Evolutionary conservation across 64 coral and sea anemone genomes (phyloP).

Genomic region (Exaiptasia diaphana): DNA sequence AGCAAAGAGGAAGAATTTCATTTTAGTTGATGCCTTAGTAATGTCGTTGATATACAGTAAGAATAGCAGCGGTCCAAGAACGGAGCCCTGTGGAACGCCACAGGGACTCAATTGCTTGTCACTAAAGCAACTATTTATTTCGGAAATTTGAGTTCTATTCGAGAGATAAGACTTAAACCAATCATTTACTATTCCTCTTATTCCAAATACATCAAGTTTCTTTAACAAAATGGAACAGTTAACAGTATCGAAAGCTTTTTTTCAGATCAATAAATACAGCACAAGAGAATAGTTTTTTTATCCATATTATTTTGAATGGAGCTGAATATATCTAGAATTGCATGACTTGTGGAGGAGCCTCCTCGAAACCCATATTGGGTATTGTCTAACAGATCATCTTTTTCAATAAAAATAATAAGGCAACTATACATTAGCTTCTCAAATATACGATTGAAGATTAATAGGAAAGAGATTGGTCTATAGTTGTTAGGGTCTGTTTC

Average conservation of each 20-base stretch:
- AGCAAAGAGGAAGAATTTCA: not conserved
- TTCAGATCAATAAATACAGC: constrained; percentile 19
- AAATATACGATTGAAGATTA: constrained; percentile 14
- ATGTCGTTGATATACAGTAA: not conserved
- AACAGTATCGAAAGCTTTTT: constrained; percentile 31
- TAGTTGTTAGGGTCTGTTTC: constrained; percentile 13
- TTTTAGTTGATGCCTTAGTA: not conserved
- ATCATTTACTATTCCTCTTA: not conserved
- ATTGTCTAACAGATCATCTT: constrained; percentile 3
- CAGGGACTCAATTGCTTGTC: not conserved
- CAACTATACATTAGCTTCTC: constrained; percentile 23
- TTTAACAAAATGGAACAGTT: not conserved
- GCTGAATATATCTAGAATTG: constrained; percentile 2
- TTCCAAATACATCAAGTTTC: not conserved
- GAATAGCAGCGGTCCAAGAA: not conserved
- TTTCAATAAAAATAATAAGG: not conserved
- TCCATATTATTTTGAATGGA: constrained; percentile 7
- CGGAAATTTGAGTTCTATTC: not conserved
- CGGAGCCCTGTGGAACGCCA: not conserved
- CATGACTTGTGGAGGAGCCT: not conserved
- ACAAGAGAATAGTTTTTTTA: constrained; percentile 2
- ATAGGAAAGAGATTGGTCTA: constrained; percentile 25
- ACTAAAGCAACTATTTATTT: not conserved
- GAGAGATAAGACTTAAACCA: not conserved
- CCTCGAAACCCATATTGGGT: constrained; percentile 15